Conservation (phyloP, 2,888 invertebrate genomes). For the Molanna angustata region DNA sequence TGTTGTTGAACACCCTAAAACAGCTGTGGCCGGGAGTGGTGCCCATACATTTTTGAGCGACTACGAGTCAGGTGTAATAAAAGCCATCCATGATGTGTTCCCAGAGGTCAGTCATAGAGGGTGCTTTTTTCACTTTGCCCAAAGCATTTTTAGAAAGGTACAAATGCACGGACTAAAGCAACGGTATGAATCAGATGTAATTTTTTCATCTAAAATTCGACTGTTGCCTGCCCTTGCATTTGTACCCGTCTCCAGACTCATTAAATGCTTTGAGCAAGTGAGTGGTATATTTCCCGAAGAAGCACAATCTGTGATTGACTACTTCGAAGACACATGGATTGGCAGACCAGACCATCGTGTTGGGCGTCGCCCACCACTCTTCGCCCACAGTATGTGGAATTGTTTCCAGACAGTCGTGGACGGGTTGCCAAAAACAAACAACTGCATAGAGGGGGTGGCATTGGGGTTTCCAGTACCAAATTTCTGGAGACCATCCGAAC, state of each 20-base stretch:
- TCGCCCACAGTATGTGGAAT: background rate
- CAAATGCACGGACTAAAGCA: background rate
- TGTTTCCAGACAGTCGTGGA: no score
- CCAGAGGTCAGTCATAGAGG: background rate
- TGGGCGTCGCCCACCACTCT: background rate
- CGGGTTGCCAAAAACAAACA: background rate
- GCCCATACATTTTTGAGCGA: background rate
- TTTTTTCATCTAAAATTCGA: background rate
- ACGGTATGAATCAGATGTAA: background rate
- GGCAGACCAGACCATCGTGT: background rate
- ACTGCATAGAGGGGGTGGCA: background rate
- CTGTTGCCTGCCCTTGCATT: background rate
- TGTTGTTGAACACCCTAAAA: background rate
- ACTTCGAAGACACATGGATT: background rate
- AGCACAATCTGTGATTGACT: background rate
- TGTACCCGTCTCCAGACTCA: background rate
- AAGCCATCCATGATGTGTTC: background rate
- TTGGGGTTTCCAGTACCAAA: background rate
- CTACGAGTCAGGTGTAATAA: background rate
- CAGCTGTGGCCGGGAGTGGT: background rate
- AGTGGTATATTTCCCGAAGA: background rate
- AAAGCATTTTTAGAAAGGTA: background rate
- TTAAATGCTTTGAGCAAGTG: background rate
- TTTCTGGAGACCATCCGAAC: background rate
- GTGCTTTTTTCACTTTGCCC: background rate